phyloP scores from a whole-genome alignment of 2,888 invertebrate species.

The Drosophila mercatorum region DNA sequence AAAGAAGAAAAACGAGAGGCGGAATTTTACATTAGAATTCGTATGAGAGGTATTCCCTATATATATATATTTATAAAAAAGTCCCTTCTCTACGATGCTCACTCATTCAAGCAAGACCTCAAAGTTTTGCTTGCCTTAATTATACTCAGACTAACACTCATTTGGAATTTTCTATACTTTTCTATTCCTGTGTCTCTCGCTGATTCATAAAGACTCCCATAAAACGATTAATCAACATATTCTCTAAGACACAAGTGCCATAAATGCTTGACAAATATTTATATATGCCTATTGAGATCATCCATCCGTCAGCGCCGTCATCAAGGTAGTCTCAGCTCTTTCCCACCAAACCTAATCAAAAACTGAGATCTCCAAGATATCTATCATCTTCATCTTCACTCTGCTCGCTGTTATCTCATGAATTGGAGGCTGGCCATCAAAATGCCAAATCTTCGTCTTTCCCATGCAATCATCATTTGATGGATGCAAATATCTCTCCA shows the following conservation, averaged over 20 bases:
- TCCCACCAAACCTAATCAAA: neutral
- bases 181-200: too few relatives aligned
- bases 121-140: neutral
- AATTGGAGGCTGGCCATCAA: constrained; percentile 45
- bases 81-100: too few relatives aligned
- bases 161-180: too few relatives aligned
- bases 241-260: neutral
- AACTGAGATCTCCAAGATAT: neutral
- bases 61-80: too few relatives aligned
- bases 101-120: too few relatives aligned
- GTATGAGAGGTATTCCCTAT: constrained; percentile 1
- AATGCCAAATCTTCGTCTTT: constrained; percentile 32
- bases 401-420: constrained; percentile 5
- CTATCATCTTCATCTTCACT: constrained; percentile 1
- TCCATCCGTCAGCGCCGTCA: neutral
- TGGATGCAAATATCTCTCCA: constrained; percentile 8
- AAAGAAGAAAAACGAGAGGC: neutral
- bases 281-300: neutral
- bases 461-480: constrained; percentile 48
- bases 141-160: neutral
- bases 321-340: neutral
- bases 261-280: neutral
- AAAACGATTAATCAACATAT: neutral
- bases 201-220: neutral
- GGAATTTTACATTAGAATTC: constrained; percentile 16